Percentiles rank a stretch among this genome's conserved stretches.
These are phyloP conservation scores for Drosophila elegans DNA, from an alignment of 1,140 invertebrate genomes.

Conservation along the genomic window DNA sequence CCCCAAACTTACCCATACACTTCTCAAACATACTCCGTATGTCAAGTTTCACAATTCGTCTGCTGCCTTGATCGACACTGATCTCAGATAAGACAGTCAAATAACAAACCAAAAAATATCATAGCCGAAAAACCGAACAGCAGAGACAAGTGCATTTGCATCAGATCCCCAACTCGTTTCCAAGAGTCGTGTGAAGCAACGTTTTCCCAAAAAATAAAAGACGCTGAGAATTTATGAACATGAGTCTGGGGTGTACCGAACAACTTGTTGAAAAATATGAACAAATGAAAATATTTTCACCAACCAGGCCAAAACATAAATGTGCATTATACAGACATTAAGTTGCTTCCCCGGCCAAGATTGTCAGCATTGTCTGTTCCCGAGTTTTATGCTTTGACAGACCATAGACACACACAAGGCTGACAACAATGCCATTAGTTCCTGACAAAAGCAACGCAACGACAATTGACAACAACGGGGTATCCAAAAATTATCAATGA, in stretches of 20 bases:
- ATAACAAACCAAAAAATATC: conserved; percentile 53
- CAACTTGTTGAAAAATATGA: conserved; percentile 80
- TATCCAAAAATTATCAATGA: conserved; percentile 61
- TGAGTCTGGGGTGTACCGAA: conserved; percentile 40
- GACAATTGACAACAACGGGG: conserved; percentile 67
- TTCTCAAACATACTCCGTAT: conserved; percentile 33
- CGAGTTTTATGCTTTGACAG: conserved; percentile 76
- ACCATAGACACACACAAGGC: conserved; percentile 56
- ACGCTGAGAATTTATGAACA: conserved; percentile 36
- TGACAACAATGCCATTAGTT: conserved; percentile 78
- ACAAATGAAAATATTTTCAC: conserved; percentile 69
- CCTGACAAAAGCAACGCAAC: conserved; percentile 55
- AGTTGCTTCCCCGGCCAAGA: conserved; percentile 17
- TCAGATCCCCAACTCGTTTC: conserved; percentile 23
- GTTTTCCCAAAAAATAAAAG: conserved; percentile 46
- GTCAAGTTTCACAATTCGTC: conserved; percentile 77
- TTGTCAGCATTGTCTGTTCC: conserved; percentile 57
- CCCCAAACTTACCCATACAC: conserved; percentile 20
- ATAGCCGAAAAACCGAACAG: conserved; percentile 31
- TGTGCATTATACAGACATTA: conserved; percentile 71
- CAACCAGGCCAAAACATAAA: conserved; percentile 45
- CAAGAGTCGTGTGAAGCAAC: conserved; percentile 68
- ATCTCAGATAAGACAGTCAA: conserved; percentile 75
- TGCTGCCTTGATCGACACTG: conserved; percentile 78
- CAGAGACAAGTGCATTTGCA: conserved; percentile 79